phyloP scores from a whole-genome alignment of 1,140 invertebrate species.

The Medauroidea extradentata region DNA sequence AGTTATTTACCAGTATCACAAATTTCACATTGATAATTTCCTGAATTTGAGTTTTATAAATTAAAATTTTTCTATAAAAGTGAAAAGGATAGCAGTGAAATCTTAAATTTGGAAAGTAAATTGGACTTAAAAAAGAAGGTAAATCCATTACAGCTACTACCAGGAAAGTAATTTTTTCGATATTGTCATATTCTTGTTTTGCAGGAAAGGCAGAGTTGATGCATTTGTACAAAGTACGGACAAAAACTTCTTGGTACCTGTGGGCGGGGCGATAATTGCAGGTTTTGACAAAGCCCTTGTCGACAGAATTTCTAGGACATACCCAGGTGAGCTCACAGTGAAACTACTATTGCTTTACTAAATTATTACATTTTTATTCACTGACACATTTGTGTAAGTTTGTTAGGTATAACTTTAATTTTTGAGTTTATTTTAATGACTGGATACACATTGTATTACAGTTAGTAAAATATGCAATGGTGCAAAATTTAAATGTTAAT shows the following conservation, averaged over 20 bases:
- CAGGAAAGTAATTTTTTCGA: too few relatives aligned
- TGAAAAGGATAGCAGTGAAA: too few relatives aligned
- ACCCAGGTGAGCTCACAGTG: constrained; percentile 54
- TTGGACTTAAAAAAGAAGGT: too few relatives aligned
- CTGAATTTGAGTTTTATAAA: too few relatives aligned
- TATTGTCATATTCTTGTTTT: constrained; percentile 25
- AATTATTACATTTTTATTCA: not conserved
- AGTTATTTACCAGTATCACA: too few relatives aligned
- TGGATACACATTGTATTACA: not conserved
- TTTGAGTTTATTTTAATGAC: not conserved
- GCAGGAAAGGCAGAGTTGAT: constrained; percentile 63
- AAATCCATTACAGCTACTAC: too few relatives aligned
- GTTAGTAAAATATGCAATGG: not conserved
- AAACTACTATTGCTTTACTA: not conserved
- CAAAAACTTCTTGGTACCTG: constrained; percentile 86
- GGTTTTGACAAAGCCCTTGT: constrained; percentile 65
- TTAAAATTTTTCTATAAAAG: too few relatives aligned
- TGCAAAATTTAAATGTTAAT: not conserved
- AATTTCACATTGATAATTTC: too few relatives aligned
- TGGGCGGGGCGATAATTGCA: constrained; percentile 78
- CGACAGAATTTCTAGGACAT: constrained; percentile 64
- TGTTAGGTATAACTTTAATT: not conserved
- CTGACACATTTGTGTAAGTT: not conserved
- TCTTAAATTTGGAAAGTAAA: too few relatives aligned
- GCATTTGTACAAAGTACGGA: constrained; percentile 83